Evolutionary conservation across 2,113 vertebrate genomes (phyloP), one percentile per base, ranked within the genome.

Genomic region (Zosterops japonicus): DNA sequence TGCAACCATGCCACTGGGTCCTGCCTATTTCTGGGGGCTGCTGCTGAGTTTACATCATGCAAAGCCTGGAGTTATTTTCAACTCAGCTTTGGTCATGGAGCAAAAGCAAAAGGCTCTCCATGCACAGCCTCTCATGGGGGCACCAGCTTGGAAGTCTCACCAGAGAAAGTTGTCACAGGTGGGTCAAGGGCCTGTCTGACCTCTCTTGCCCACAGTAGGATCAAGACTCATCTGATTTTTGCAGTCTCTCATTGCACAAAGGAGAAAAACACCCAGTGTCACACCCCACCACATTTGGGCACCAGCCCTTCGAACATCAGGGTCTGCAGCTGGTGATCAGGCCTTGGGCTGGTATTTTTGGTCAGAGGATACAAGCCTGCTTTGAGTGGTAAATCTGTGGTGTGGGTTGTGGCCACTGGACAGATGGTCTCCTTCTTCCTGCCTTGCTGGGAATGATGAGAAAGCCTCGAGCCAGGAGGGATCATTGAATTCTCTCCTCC

Each of bases 1-100:
- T 89, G 41, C 69, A 89, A 33, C n/a, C 90, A 89, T 7, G 0
- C 63, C 68, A 3, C 64, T 68, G 70, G 14, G 15, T 70, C 87
- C 74, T 72, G 83, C 81, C 69, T 94, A 5, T 85, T 94, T 87
- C 89, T 93, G 63, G 87, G 77, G 70, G 53, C 87, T 91, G 86
- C 86, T 90, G 77, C 86, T 68, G 78, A 50, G 36, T 82, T 89
- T 79, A 74, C 72, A 89, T 56, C 60, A 14, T 17, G 22, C 55
- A 53, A 52, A 93, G 35, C 55, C 50, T 5, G 20, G 27, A 70
- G 80, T n/a, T 94, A 78, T 81, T 92, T 96, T 83, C 9, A 1
- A 22, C 24, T 10, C 21, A 9, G 23, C 47, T 93, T 77, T 88
- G 79, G 63, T 67, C 1, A 0, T 2, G 9, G n/a, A 72, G 61